Percentiles rank a stretch among this genome's conserved stretches.
phyloP scores from a whole-genome alignment of 1,140 invertebrate genomes.

The Drosophila aff. region DNA sequence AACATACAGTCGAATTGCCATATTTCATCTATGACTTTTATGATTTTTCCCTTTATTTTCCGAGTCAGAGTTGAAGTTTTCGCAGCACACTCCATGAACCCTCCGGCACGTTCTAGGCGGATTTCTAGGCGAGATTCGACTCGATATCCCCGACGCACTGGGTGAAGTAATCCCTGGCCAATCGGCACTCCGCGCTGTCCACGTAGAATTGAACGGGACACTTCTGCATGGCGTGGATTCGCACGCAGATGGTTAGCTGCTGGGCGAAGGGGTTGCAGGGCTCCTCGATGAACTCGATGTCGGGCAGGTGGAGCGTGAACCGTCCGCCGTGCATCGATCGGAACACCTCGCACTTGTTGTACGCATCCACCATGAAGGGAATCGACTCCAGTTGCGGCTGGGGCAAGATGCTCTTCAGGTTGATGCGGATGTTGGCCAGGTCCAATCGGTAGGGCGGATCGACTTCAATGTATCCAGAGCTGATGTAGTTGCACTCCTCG shows the following conservation, averaged over 20 bases:
- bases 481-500: constrained; percentile 68
- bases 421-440: constrained; percentile 42
- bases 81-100: constrained; percentile 40
- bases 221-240: constrained; percentile 66
- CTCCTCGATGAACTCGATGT: constrained; percentile 65
- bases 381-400: constrained; percentile 45
- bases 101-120: constrained; percentile 21
- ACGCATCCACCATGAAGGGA: constrained; percentile 55
- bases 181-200: constrained; percentile 47
- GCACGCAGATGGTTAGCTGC: constrained; percentile 63
- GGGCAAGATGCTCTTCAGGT: constrained; percentile 50
- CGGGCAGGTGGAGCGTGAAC: constrained; percentile 60
- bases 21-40: constrained; percentile 82
- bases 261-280: constrained; percentile 63
- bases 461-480: constrained; percentile 59
- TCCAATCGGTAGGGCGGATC: constrained; percentile 67
- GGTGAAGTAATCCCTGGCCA: constrained; percentile 56
- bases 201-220: constrained; percentile 58
- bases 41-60: constrained; percentile 71
- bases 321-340: constrained; percentile 35
- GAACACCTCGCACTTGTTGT: constrained; percentile 50
- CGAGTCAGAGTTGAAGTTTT: constrained; percentile 48
- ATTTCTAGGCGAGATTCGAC: constrained; percentile 35
- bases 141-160: constrained; percentile 66
- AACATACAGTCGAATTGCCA: constrained; percentile 73